Evolutionary conservation across 2,888 invertebrate genomes (phyloP), one percentile per base, ranked within the genome.

Genomic region (Heliconius ethilla): DNA sequence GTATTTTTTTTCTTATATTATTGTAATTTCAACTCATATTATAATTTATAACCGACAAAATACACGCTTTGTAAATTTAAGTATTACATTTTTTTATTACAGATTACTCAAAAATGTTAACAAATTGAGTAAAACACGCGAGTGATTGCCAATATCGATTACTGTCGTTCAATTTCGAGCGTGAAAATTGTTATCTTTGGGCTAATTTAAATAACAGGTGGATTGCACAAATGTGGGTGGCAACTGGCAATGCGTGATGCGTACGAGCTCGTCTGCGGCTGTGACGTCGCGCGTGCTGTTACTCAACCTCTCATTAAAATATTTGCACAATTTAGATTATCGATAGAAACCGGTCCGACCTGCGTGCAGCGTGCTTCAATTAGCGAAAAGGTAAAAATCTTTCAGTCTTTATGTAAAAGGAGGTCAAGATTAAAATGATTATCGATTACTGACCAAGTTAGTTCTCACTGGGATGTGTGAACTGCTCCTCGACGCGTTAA

Each of bases 341-440:
- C 65, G 74, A 81, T 78, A 79, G 75, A 82, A 82, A 81, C 78
- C 78, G 79, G 80, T 76, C 82, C 79, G 81, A 80, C 70, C 81
- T 74, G 79, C 80, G 78, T 18, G 18, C 51, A 74, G 80, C 80
- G 78, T 77, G 76, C 62, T 76, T 76, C 79, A 84, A 81, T 83
- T 84, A 85, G 80, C 83, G 81, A 83, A 81, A 81, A 81, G 72
- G 82, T 79, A 81, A 76, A 80, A 80, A 82, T 82, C 80, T 83
- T 83, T 83, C 82, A 70, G 79, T 80, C 77, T 79, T 79, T 87
- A 87, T 86, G 83, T 80, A 82, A 86, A 93, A 90, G 87, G 90
- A 88, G 93, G 92, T 93, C 93, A 93, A 93, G 93, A 89, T 89
- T 90, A 89, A 85, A 90, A 86, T 89, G 88, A 92, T 92, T 83